These are phyloP conservation scores for Callithrix jacchus DNA, from an alignment of 2,113 vertebrate species.

Conservation along the genomic window DNA sequence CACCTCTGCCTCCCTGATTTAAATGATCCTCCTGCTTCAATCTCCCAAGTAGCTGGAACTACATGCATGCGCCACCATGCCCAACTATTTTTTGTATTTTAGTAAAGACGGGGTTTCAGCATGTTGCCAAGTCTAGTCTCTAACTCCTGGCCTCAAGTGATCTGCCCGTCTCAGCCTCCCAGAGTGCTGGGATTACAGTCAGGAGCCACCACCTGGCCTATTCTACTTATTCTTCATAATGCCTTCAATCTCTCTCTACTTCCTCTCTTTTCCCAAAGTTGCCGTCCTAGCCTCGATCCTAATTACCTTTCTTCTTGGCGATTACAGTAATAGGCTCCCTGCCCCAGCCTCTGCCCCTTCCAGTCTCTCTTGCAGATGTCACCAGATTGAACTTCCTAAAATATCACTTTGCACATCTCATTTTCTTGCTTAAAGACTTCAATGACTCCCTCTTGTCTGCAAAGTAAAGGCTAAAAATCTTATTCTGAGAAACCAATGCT, in stretches of 20 bases:
- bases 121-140: too few species aligned
- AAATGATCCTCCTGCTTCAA: too few species aligned
- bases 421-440: conserved; percentile 51
- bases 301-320: conserved; percentile 64
- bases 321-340: conserved; percentile 53
- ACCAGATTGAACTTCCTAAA: conserved; percentile 59
- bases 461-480: conserved; percentile 41
- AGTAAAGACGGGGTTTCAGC: too few species aligned
- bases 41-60: too few species aligned
- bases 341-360: conserved; percentile 43
- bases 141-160: too few species aligned
- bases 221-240: background rate
- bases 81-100: too few species aligned
- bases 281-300: background rate
- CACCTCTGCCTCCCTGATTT: too few species aligned
- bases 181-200: too few species aligned
- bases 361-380: conserved; percentile 51
- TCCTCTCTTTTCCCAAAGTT: conserved; percentile 6
- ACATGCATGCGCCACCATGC: too few species aligned
- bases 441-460: background rate
- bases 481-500: background rate
- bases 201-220: too few species aligned
- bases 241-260: background rate
- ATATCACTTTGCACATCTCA: conserved; percentile 60
- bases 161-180: too few species aligned